Conservation (phyloP, 2,888 invertebrate species). For the Trissonchulus sp. region DNA sequence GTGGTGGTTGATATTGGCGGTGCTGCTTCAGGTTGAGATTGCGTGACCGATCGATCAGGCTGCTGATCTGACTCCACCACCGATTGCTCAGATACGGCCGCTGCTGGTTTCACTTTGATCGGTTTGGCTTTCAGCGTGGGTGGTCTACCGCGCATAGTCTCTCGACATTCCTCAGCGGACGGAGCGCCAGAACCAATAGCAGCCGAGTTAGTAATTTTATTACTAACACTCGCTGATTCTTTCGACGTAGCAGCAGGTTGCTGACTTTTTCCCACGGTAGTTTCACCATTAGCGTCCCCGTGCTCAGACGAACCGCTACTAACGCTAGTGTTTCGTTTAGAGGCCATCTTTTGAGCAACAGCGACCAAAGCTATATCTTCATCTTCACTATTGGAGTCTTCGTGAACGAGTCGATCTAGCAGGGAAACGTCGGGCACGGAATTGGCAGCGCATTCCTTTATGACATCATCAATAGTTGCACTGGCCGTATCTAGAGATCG, state of each 20-base stretch:
- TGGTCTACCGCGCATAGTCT: conserved; percentile 8
- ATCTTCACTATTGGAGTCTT: not conserved
- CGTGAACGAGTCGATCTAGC: not conserved
- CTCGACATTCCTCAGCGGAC: not conserved
- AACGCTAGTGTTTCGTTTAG: not conserved
- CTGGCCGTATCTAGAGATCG: not conserved
- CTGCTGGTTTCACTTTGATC: not conserved
- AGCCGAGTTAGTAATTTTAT: not conserved
- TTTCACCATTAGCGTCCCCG: not conserved
- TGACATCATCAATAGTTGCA: not conserved
- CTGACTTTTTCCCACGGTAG: not conserved
- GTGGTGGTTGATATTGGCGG: no score
- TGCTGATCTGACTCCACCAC: no score
- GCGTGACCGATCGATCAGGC: no score
- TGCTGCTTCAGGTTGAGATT: no score
- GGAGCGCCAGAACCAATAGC: not conserved
- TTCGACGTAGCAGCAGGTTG: not conserved
- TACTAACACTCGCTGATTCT: not conserved
- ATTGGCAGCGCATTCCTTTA: no score
- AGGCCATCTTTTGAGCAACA: not conserved
- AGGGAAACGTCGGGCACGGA: not conserved
- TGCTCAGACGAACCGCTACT: not conserved
- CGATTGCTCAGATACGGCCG: no score
- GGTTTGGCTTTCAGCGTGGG: conserved; percentile 18
- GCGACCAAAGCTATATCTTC: not conserved